Evolutionary conservation across 2,888 invertebrate species (phyloP), one percentile per base, ranked within the genome.

Genomic region (Nemoura dubitans): DNA sequence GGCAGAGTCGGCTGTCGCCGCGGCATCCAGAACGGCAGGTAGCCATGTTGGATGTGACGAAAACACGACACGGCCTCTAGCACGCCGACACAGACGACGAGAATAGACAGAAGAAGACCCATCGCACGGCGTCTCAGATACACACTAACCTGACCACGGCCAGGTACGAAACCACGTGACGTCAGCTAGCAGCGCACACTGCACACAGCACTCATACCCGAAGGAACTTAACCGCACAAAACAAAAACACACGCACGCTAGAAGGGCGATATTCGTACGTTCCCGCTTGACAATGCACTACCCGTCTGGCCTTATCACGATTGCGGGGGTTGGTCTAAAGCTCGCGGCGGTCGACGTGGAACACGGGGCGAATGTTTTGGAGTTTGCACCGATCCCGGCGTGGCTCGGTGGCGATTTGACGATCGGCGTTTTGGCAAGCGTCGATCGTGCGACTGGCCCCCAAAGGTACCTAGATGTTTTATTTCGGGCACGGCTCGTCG

Each of bases 81-180:
- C 36, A 95, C 94, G 88, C 97, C 96, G 88, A 96, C 94, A 91
- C 96, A 96, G 88, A 95, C 93, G 87, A 96, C 94, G 88, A 96
- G 92, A 89, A 96, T 92, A 85, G 97, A 96, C 87, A 97, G 92
- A 90, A 96, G 91, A 89, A 96, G 93, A 90, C 96, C 96, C 95
- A 97, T 95, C 90, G 21, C 16, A 59, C 10, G 36, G 10, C 36
- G n/a, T n/a, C n/a, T n/a, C n/a, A 36, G 10, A 36, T 10, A 3
- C 36, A 36, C 36, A 10, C 5, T 10, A 3, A 36, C 36, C 36
- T 36, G 36, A 10, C 3, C 36, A 6, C 36, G 36, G 36, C 10
- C 36, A 36, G 36, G 36, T 36, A 36, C 5, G 36, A 36, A 36
- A 3, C 3, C 36, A 36, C 36, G 36, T 36, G 36, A 36, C 36